A percentile compares a stretch with the other conserved stretches of the same genome.
phyloP scores from a whole-genome alignment of 1,140 invertebrate species.

The Carcinoscorpius rotundicauda region DNA sequence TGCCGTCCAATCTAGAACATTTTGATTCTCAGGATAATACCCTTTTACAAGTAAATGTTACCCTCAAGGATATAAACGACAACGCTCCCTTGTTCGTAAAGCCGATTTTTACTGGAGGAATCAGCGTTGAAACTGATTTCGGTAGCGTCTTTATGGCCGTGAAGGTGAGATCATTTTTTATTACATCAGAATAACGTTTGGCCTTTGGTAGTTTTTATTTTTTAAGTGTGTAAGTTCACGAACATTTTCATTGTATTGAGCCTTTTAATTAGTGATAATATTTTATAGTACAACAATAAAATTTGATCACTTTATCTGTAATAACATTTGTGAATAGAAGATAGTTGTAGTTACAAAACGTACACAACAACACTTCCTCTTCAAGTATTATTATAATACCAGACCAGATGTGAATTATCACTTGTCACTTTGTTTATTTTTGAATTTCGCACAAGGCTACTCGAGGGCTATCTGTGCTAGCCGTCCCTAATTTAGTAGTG shows the following conservation, averaged over 20 bases:
- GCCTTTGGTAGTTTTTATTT: neutral
- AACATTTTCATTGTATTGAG: too few species aligned
- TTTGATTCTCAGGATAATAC: constrained; percentile 51
- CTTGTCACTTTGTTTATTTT: too few species aligned
- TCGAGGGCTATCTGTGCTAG: too few species aligned
- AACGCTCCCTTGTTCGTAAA: constrained; percentile 48
- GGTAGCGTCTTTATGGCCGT: constrained; percentile 76
- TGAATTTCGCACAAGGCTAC: too few species aligned
- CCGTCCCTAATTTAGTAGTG: too few species aligned
- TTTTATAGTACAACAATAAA: too few species aligned
- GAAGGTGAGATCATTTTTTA: constrained; percentile 43
- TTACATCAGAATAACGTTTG: constrained; percentile 35
- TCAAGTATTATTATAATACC: too few species aligned
- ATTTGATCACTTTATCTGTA: too few species aligned
- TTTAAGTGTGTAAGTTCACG: neutral
- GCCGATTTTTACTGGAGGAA: constrained; percentile 74
- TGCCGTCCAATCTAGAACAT: constrained; percentile 25
- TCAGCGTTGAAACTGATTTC: constrained; percentile 83
- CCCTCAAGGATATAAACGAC: constrained; percentile 66
- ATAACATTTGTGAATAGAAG: too few species aligned
- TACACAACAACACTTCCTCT: too few species aligned
- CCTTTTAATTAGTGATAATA: neutral
- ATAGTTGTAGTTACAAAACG: too few species aligned
- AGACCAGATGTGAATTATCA: too few species aligned
- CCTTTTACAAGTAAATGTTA: constrained; percentile 48